A percentile compares a stretch with the other conserved stretches of the same genome.
Conservation (phyloP, 2,113 vertebrate genomes). For the Meriones unguiculatus region DNA sequence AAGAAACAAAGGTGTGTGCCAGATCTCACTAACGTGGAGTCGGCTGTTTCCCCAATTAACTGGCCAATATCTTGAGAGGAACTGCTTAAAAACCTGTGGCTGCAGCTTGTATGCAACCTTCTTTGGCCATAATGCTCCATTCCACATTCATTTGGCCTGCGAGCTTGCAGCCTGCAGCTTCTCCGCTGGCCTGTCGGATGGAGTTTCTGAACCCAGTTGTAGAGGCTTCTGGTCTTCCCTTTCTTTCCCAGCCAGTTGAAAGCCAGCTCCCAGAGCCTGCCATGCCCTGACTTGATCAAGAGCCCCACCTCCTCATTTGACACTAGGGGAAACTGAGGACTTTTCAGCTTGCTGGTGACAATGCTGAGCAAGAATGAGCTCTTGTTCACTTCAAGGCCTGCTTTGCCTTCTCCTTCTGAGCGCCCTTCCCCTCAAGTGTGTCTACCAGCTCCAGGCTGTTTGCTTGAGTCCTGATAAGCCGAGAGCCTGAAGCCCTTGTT, state of each 20-base stretch:
- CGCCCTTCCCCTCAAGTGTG: constrained; percentile 13
- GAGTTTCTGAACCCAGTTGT: background rate
- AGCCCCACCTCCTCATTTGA: background rate
- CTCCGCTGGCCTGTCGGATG: background rate
- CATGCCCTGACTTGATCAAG: background rate
- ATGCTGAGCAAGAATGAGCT: background rate
- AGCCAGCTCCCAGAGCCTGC: background rate
- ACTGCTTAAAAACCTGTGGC: background rate
- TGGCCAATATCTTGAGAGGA: background rate
- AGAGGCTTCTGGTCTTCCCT: background rate
- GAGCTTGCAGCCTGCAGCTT: background rate
- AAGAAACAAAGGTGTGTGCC: background rate
- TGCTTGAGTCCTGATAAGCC: constrained; percentile 61
- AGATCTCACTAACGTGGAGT: background rate
- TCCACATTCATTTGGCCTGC: background rate
- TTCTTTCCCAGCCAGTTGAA: background rate
- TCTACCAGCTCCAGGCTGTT: constrained; percentile 7
- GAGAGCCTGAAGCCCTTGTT: constrained; percentile 20
- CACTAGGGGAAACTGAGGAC: background rate
- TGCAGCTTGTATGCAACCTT: background rate
- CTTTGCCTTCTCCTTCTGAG: background rate
- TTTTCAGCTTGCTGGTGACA: background rate
- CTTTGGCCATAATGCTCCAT: background rate
- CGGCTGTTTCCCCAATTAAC: background rate
- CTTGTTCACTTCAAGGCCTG: background rate